A percentile compares a stretch with the other conserved stretches of the same genome.
These are phyloP conservation scores for Anguilla rostrata DNA, from an alignment of 2,113 vertebrate genomes.

Conservation along the genomic window DNA sequence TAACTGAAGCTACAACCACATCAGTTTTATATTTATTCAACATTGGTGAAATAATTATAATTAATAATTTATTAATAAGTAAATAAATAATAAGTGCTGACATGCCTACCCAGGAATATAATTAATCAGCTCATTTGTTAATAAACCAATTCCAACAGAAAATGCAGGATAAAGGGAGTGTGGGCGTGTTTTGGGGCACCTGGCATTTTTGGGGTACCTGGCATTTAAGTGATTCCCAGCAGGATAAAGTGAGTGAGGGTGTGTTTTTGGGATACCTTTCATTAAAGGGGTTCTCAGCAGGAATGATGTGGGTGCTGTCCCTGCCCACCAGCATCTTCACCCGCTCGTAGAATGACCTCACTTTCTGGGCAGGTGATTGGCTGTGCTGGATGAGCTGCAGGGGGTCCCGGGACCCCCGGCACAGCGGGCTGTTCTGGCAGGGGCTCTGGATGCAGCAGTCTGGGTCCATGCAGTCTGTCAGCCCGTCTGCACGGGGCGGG, in stretches of 20 bases:
- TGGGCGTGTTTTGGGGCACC: background rate
- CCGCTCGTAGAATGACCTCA: constrained; percentile 93
- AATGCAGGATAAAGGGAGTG: too few species aligned
- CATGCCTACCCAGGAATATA: background rate
- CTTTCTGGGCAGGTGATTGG: constrained; percentile 72
- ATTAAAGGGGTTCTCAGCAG: constrained; percentile 94
- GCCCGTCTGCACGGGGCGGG: constrained; percentile 77
- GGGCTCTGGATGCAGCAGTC: constrained; percentile 96
- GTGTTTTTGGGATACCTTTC: constrained; percentile 76
- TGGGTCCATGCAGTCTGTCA: constrained; percentile 96
- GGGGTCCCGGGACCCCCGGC: constrained; percentile 91
- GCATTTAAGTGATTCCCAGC: constrained; percentile 96
- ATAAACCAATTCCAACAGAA: background rate
- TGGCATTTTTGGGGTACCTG: constrained; percentile 61
- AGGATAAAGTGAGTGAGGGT: constrained; percentile 48
- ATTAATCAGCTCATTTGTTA: background rate
- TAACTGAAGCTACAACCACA: too few species aligned
- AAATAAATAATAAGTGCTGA: background rate
- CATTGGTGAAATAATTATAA: too few species aligned
- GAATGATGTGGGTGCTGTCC: constrained; percentile 96
- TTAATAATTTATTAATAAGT: background rate
- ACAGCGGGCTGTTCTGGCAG: constrained; percentile 93
- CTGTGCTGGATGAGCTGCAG: constrained; percentile 92
- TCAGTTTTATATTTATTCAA: too few species aligned
- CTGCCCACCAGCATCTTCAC: constrained; percentile 94